Conservation (phyloP, 2,888 invertebrate species). For the Silvanus unidentatus region DNA sequence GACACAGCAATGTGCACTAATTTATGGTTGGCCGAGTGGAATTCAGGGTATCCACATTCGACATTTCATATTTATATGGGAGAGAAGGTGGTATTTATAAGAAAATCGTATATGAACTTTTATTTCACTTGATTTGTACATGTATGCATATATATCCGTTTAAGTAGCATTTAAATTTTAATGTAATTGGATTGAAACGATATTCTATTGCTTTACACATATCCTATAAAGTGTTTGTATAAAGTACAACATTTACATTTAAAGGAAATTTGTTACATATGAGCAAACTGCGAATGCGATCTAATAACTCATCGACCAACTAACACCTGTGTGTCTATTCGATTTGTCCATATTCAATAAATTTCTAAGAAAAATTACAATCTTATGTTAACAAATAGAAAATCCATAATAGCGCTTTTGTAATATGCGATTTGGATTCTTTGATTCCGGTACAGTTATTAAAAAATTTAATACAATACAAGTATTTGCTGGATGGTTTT, state of each 20-base stretch:
- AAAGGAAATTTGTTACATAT: constrained; percentile 12
- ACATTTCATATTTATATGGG: constrained; percentile 22
- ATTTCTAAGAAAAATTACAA: no score
- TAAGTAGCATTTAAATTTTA: constrained; percentile 17
- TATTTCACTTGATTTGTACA: constrained; percentile 5
- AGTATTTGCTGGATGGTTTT: no score
- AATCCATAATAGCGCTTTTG: no score
- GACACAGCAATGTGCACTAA: constrained; percentile 9
- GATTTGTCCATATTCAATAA: no score
- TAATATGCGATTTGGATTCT: no score
- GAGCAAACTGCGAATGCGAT: background rate
- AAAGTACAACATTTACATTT: constrained; percentile 11
- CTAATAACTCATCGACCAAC: background rate
- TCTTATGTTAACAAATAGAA: no score
- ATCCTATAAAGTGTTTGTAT: constrained; percentile 10
- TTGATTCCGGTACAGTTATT: no score
- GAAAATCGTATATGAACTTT: constrained; percentile 15
- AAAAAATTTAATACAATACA: no score
- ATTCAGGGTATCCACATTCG: constrained; percentile 20
- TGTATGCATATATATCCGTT: constrained; percentile 14
- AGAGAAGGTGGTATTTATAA: constrained; percentile 23
- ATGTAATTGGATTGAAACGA: constrained; percentile 17
- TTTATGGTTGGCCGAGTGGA: constrained; percentile 19
- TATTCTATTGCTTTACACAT: constrained; percentile 19
- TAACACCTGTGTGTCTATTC: constrained; percentile 1